Base-by-base conservation (phyloP, 2,888 invertebrate species). In the Dryomyza anilis region DNA sequence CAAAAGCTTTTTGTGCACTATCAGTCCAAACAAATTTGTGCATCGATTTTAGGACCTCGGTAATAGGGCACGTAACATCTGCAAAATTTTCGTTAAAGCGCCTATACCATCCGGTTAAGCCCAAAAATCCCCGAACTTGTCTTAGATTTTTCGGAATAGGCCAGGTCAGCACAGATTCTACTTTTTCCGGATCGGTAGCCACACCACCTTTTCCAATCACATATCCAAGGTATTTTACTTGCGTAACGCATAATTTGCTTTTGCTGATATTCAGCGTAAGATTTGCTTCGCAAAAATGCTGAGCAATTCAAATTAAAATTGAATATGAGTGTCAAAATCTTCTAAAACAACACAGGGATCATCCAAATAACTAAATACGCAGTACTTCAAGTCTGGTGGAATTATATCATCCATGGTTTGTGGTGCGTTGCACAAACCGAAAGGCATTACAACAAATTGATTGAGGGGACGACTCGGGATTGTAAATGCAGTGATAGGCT, bases 31-130 rank as follows among this genome's bases (percentile, higher is more conserved):
- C 7, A 33, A 63, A 63, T 14, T 56, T 63, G 21, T 36, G 29
- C 23, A 45, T 56, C 8, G 45, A 46, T 1, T 45, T 46, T 7
- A 63, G n/a, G 16, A 56, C 33, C 16, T 63, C 56, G 19, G 63
- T 46, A 14, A 59, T 48, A 33, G 53, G 39, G n/a, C 6, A 16
- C 7, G 46, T 16, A 16, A 46, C 46, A 7, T 6, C 23, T 6
- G 50, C 6, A 50, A 65, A 68, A 45, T 68, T 59, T 8, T 57
- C 36, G 16, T 67, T 66, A 29, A 69, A 69, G 1, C 67, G 33
- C 0, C 66, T 43, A 46, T 67, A 70, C 68, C 67, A 70, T 1
- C 68, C 67, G 1, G 68, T 65, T 61, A 70, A 58, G 1, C 70
- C 67, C 19, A 70, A 43, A 21, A 70, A 65, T 27, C 70, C 61